Evolutionary conservation across 1,140 invertebrate genomes (phyloP), one percentile per base, ranked within the genome.

Genomic region (Episyrphus balteatus): DNA sequence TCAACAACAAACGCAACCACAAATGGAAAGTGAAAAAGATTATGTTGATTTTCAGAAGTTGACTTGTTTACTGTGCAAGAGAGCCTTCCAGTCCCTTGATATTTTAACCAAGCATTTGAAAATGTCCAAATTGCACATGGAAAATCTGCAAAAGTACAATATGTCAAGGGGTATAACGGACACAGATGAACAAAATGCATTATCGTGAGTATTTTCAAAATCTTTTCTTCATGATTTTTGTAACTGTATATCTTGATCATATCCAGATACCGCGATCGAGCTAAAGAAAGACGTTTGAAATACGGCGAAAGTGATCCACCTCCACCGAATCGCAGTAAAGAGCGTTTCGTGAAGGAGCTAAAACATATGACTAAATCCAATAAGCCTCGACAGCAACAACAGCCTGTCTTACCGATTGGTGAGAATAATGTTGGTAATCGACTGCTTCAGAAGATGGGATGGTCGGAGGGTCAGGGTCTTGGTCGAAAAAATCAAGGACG

Each of bases 401-500:
- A 70, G 2, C 68, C 71, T n/a, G 58, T 67, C 21, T 49, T 70
- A 44, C 67, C 73, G 13, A 90, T 96, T 41, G 85, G 87, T 13
- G 82, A 84, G 0, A 86, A 87, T 50, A 93, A 92, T 68, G 84
- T 94, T 55, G 92, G 92, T 2, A 95, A 85, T 70, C 88, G 89
- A 68, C 73, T 99, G 55, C 67, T 99, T 37, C 92, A 98, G 70
- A 97, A 94, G 71, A 98, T 98, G 95, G 96, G 96, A 1, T 99
- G 96, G 95, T 86, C 83, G 7, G 88, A 93, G 67, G 96, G 95
- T 1, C 82, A 91, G 77, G 96, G 96, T 0, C 71, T 98, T 11
- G 96, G 95, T 5, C 90, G 88, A 64, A 76, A 78, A 31, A 90
- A 92, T 63, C 93, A 98, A 73, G 94, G 94, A n/a, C 77, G 91